Percentiles rank a stretch among this genome's conserved stretches.
These are phyloP conservation scores for Abrostola triplasia DNA, from an alignment of 2,888 invertebrate species.

Conservation along the genomic window DNA sequence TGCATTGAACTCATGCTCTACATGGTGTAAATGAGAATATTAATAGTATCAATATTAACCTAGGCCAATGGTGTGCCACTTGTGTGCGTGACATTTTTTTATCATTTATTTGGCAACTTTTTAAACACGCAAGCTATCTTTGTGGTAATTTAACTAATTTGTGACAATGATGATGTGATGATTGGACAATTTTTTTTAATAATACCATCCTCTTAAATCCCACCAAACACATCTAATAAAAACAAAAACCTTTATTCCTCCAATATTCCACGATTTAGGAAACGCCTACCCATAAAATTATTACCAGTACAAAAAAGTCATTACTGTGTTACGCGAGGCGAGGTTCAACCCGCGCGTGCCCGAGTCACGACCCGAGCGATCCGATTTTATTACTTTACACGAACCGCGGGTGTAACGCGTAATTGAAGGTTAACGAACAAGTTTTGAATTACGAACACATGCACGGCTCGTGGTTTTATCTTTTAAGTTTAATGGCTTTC, in stretches of 20 bases:
- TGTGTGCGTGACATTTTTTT: too few relatives aligned
- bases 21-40: too few relatives aligned
- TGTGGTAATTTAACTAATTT: too few relatives aligned
- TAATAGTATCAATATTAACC: too few relatives aligned
- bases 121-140: too few relatives aligned
- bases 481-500: background rate
- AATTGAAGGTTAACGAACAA: slow-evolving; percentile 54
- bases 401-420: slow-evolving; percentile 36
- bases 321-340: slow-evolving; percentile 55
- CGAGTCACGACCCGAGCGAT: slow-evolving; percentile 49
- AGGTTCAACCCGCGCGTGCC: slow-evolving; percentile 47
- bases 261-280: slow-evolving; percentile 47
- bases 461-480: slow-evolving; percentile 14
- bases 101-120: too few relatives aligned
- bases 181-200: background rate
- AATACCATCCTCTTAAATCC: slow-evolving; percentile 14
- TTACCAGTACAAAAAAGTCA: slow-evolving; percentile 47
- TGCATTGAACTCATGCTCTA: too few relatives aligned
- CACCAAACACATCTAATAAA: slow-evolving; percentile 34
- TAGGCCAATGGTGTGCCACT: too few relatives aligned
- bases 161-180: background rate
- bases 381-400: slow-evolving; percentile 50
- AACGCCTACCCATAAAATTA: slow-evolving; percentile 53
- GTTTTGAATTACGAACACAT: slow-evolving; percentile 40
- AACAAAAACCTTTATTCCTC: slow-evolving; percentile 34